Evolutionary conservation across 2,113 vertebrate genomes (phyloP), one percentile per base, ranked within the genome.

Genomic region (Cranoglanis bouderius): DNA sequence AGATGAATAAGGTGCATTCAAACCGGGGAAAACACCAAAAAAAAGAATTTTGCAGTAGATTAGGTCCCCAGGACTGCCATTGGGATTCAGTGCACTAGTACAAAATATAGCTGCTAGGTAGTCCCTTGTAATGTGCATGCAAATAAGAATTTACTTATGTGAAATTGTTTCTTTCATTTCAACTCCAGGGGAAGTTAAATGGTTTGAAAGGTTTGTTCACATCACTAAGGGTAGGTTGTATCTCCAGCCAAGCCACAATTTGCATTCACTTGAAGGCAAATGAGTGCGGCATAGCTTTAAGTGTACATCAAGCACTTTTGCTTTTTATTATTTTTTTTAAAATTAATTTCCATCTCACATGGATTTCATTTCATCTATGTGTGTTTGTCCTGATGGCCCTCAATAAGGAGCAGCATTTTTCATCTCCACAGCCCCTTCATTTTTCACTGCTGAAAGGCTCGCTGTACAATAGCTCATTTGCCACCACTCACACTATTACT

Each of bases 191-290:
- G 53, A 49, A 49, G 35, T 61, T 83, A 40, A 81, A 29, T 26
- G 35, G 26, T 85, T 85, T 85, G 87, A 81, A 35, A 14, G 35
- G 18, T 87, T 87, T 85, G 85, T 84, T 87, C 51, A 81, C 77
- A 82, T 82, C 63, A 70, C 65, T 86, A 88, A 88, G 91, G 86
- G 83, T 84, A 29, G 83, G 74, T 65, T 88, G 87, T 83, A 32
- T 89, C 57, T 85, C 87, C 85, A 92, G 92, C 89, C 82, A 88
- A 91, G 88, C 86, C 57, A 51, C 70, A 32, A 93, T 92, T 93
- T 94, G 89, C 92, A 93, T 93, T 92, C 83, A 89, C 90, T 94
- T 93, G 90, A 93, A 90, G 90, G 92, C 84, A 91, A 89, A 91
- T 92, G 90, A 93, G 90, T 92, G 92, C 57, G 43, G 77, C 85